Base-by-base conservation (phyloP, 2,113 vertebrate genomes). In the Pterocles orientalis region DNA sequence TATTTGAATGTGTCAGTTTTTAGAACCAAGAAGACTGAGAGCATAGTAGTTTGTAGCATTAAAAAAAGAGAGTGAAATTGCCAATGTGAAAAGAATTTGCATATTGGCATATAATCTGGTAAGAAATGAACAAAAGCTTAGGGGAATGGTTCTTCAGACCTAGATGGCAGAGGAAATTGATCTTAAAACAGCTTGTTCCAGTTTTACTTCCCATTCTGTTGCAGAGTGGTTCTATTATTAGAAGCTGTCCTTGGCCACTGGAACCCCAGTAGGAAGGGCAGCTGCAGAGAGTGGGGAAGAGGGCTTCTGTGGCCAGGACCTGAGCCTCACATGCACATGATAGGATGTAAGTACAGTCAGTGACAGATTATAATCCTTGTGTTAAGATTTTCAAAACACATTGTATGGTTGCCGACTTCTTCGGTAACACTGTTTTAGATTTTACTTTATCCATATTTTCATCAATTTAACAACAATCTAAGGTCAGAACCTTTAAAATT, bases 211-310 rank as follows among this genome's bases (percentile, higher is more conserved):
- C 47, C 12, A 7, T 71, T 66, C 36, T 41, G 1, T 57, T 45
- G 15, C 18, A 48, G 20, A 33, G 39, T 0, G 1, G 28, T 51
- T 72, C 18, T 90, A 2, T 39, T 0, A 0, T 0, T 0, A 34
- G 62, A 65, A 85, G 21, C 14, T 79, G 60, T 31, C 25, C 18
- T 61, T 0, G 1, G 24, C 24, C 4, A 1, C 4, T 23, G 51
- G 34, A 47, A 80, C 54, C 7, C 11, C 39, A 23, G n/a, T 24
- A 53, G 57, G 34, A 77, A 51, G 21, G 16, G 41, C 34, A 66
- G 20, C 50, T 70, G 33, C 1, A 3, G 20, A 21, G 15, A 11
- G 13, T 21, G 31, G 17, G 12, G 45, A 48, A 31, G 28, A 48
- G 3, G 6, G 7, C 9, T 72, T 85, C 39, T 69, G 14, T 82